Conservation (phyloP, 1,140 invertebrate species). For the Drosophila ohnishii region DNA sequence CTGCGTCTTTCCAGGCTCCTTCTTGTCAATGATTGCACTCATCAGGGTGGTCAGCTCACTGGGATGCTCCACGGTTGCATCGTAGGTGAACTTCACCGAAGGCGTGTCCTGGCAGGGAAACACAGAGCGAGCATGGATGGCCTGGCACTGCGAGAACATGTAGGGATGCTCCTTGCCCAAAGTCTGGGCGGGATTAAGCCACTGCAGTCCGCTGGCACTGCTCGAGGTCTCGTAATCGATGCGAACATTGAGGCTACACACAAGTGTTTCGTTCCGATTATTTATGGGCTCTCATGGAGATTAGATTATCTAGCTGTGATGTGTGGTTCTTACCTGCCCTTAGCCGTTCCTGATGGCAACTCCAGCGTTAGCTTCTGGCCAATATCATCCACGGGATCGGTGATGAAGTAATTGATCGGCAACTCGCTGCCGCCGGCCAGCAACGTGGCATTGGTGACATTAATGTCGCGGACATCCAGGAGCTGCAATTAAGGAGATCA, state of each 20-base stretch:
- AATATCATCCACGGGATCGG: slow-evolving; percentile 86
- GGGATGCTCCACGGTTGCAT: slow-evolving; percentile 91
- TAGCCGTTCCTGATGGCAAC: slow-evolving; percentile 84
- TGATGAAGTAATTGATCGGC: slow-evolving; percentile 86
- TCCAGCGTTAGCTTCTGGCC: slow-evolving; percentile 90
- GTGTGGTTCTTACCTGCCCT: slow-evolving; percentile 79
- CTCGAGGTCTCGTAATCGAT: slow-evolving; percentile 91
- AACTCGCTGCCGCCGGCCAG: slow-evolving; percentile 85
- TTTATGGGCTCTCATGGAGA: slow-evolving; percentile 58
- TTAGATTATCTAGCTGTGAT: slow-evolving; percentile 40
- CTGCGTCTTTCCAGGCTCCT: slow-evolving; percentile 83
- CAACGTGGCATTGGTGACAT: slow-evolving; percentile 85
- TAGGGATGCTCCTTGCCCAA: slow-evolving; percentile 94
- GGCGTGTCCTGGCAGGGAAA: slow-evolving; percentile 98
- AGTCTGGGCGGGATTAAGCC: slow-evolving; percentile 94
- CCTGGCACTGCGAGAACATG: slow-evolving; percentile 96
- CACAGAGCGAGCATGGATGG: slow-evolving; percentile 94
- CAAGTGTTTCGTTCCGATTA: slow-evolving; percentile 42
- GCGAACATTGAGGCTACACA: slow-evolving; percentile 85
- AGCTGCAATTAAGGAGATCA: slow-evolving; percentile 84
- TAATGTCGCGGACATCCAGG: slow-evolving; percentile 90
- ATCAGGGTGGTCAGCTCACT: slow-evolving; percentile 92
- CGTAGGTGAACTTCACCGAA: slow-evolving; percentile 94
- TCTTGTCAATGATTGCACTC: slow-evolving; percentile 89
- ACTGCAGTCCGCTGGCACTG: slow-evolving; percentile 92